Conservation (phyloP, 2,113 vertebrate species). For the Engystomops pustulosus region DNA sequence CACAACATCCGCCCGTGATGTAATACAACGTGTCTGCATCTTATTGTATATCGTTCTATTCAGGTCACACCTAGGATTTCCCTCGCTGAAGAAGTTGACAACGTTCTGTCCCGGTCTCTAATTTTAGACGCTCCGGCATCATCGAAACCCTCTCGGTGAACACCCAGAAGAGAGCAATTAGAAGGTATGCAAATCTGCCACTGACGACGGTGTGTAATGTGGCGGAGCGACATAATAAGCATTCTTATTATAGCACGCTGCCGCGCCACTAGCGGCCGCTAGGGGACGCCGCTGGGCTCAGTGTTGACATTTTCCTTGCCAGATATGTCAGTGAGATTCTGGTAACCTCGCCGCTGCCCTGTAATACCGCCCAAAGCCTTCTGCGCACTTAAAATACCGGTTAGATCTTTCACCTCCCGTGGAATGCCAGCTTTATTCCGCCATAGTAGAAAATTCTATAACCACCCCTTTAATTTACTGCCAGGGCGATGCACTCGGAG, state of each 20-base stretch:
- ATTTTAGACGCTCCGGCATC: constrained; percentile 3
- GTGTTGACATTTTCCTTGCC: constrained; percentile 57
- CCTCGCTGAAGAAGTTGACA: too few relatives aligned
- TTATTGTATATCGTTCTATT: too few relatives aligned
- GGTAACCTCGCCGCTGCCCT: constrained; percentile 26
- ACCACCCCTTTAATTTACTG: neutral
- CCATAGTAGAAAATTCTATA: neutral
- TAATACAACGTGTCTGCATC: neutral
- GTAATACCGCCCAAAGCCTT: constrained; percentile 21
- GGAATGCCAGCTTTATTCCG: neutral
- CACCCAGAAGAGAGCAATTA: constrained; percentile 19
- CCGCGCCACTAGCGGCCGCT: neutral
- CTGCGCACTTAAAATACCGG: constrained; percentile 16
- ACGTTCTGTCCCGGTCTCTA: too few relatives aligned
- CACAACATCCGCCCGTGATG: neutral
- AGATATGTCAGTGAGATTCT: constrained; percentile 43
- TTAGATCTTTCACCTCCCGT: neutral
- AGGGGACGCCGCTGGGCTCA: constrained; percentile 32
- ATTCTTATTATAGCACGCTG: neutral
- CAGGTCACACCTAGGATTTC: constrained; percentile 13
- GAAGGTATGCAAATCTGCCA: neutral
- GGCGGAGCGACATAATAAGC: neutral
- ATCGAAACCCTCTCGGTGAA: constrained; percentile 26
- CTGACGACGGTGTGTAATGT: constrained; percentile 16
- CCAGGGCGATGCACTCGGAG: neutral